phyloP scores from a whole-genome alignment of 2,113 vertebrate genomes.

The Chaenocephalus aceratus region DNA sequence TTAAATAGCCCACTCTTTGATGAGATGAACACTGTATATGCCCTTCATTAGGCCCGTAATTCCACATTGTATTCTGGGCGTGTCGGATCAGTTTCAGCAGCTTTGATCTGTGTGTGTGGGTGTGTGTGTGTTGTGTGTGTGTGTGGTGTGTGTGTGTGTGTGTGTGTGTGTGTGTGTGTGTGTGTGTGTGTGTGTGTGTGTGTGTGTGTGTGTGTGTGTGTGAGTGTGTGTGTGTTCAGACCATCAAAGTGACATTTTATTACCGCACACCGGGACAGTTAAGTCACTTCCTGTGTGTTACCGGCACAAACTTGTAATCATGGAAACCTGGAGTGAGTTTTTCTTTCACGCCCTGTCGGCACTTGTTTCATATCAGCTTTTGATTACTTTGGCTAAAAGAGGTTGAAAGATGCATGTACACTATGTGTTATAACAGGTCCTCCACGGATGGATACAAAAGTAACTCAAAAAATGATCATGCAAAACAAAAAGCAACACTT shows the following conservation, averaged over 20 bases:
- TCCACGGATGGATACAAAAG: no score
- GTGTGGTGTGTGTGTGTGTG: no score
- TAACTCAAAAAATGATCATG: no score
- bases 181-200: background rate
- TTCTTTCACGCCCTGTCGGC: background rate
- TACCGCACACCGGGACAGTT: background rate
- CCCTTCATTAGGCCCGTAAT: conserved; percentile 25
- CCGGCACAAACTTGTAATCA: no score
- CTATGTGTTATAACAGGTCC: no score
- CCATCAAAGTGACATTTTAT: background rate
- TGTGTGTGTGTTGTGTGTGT: background rate
- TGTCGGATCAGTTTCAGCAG: background rate
- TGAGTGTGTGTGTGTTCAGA: background rate
- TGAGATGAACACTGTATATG: conserved; percentile 23
- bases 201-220: background rate
- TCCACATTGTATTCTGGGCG: conserved; percentile 12
- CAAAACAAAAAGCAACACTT: no score
- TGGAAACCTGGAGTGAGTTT: background rate
- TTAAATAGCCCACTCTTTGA: conserved; percentile 24
- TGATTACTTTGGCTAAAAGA: no score
- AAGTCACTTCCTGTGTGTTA: background rate
- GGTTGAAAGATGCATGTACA: no score
- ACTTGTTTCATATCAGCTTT: background rate
- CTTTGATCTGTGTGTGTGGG: conserved; percentile 21
- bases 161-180: background rate